phyloP scores from a whole-genome alignment of 2,797 vertebrate species.

The Crenichthys baileyi region DNA sequence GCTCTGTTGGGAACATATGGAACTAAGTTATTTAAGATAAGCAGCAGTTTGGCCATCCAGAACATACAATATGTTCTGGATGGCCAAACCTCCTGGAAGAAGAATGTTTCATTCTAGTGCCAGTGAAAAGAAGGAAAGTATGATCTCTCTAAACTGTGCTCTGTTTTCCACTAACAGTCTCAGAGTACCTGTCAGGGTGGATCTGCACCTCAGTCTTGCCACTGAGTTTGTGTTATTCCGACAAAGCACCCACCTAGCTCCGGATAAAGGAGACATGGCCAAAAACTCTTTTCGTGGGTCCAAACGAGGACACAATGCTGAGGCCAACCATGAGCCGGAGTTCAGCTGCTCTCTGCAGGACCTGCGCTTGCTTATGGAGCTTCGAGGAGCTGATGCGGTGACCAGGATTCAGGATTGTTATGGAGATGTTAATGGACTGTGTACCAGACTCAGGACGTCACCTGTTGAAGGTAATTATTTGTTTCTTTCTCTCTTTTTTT shows the following conservation, averaged over 20 bases:
- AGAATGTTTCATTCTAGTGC: not conserved
- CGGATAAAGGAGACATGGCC: slow-evolving; percentile 84
- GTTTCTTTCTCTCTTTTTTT: not conserved
- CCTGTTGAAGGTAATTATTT: slow-evolving; percentile 87
- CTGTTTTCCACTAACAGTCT: slow-evolving; percentile 34
- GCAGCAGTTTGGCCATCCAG: not conserved
- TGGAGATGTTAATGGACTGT: slow-evolving; percentile 90
- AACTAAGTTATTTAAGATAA: not conserved
- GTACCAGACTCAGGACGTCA: slow-evolving; percentile 91
- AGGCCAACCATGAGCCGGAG: slow-evolving; percentile 88
- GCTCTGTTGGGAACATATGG: not conserved
- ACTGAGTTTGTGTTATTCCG: slow-evolving; percentile 56
- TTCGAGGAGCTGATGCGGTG: slow-evolving; percentile 88
- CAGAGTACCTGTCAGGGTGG: slow-evolving; percentile 51
- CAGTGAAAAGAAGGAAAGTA: not conserved
- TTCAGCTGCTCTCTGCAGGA: slow-evolving; percentile 90
- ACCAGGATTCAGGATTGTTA: slow-evolving; percentile 89
- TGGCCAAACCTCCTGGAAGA: too few relatives aligned
- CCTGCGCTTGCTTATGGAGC: slow-evolving; percentile 93
- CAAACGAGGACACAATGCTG: slow-evolving; percentile 85
- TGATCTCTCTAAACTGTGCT: not conserved
- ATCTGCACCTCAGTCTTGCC: slow-evolving; percentile 42
- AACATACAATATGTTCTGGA: not conserved
- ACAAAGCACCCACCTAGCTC: slow-evolving; percentile 70
- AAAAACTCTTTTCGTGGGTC: slow-evolving; percentile 90